A percentile compares a stretch with the other conserved stretches of the same genome.
Conservation (phyloP, 2,888 invertebrate species). For the Parnassius glacialis region DNA sequence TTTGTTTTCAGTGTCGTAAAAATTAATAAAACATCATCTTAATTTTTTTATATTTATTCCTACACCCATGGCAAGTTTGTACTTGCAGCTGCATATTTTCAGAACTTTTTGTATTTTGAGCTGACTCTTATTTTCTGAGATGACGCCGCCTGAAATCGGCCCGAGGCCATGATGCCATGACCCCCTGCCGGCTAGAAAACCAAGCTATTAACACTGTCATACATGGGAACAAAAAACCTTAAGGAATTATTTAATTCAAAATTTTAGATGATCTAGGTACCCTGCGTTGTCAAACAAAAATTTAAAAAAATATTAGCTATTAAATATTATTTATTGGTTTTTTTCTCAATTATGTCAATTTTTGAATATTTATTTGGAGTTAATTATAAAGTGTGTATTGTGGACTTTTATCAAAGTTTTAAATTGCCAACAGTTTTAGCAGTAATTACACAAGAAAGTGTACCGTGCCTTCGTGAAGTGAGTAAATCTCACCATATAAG, state of each 20-base stretch:
- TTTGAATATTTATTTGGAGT: constrained; percentile 58
- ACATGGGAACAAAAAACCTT: constrained; percentile 37
- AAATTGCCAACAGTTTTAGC: constrained; percentile 54
- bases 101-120: too few species aligned
- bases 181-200: too few species aligned
- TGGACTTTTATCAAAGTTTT: constrained; percentile 30
- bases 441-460: constrained; percentile 48
- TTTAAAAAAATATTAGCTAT: constrained; percentile 12
- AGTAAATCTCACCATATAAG: constrained; percentile 36
- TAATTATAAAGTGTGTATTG: constrained; percentile 37
- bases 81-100: too few species aligned
- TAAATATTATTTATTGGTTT: constrained; percentile 40
- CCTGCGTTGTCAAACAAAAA: constrained; percentile 38
- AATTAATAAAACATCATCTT: too few species aligned
- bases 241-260: constrained; percentile 55
- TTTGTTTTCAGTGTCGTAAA: too few species aligned
- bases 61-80: too few species aligned
- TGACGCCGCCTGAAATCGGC: too few species aligned
- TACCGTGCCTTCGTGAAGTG: constrained; percentile 55
- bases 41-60: too few species aligned
- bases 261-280: constrained; percentile 58
- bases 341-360: constrained; percentile 66
- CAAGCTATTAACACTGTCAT: constrained; percentile 1
- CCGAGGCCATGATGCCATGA: too few species aligned
- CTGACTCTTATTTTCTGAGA: too few species aligned